phyloP scores from a whole-genome alignment of 2,888 invertebrate genomes.

The Aphodius granarius region DNA sequence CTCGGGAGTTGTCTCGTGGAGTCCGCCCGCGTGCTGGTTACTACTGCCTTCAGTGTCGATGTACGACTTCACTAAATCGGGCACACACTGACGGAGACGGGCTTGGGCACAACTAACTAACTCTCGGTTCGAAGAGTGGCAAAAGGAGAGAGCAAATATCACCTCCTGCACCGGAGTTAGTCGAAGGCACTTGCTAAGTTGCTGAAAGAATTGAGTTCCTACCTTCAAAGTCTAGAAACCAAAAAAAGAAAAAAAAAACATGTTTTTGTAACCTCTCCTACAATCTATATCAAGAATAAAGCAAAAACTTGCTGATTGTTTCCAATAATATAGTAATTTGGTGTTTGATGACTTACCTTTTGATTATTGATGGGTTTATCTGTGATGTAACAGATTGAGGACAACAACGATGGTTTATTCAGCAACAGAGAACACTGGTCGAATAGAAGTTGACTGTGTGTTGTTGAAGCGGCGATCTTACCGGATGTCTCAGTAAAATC shows the following conservation, averaged over 20 bases:
- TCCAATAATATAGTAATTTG: not conserved
- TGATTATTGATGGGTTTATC: slow-evolving; percentile 79
- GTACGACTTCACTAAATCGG: slow-evolving; percentile 84
- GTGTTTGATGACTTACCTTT: slow-evolving; percentile 58
- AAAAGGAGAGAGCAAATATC: slow-evolving; percentile 82
- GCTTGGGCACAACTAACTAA: slow-evolving; percentile 72
- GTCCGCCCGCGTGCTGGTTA: slow-evolving; percentile 73
- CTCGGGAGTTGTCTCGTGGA: slow-evolving; percentile 90
- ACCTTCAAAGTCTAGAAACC: slow-evolving; percentile 72
- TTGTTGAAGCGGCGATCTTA: slow-evolving; percentile 60
- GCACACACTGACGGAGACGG: slow-evolving; percentile 79
- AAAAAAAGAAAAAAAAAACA: not conserved
- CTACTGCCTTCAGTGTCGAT: slow-evolving; percentile 78
- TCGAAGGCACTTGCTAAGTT: slow-evolving; percentile 83
- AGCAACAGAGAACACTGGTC: slow-evolving; percentile 78
- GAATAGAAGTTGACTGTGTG: slow-evolving; percentile 74
- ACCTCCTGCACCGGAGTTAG: slow-evolving; percentile 90
- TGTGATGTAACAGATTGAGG: slow-evolving; percentile 85
- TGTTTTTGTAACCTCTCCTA: not conserved
- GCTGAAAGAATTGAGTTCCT: slow-evolving; percentile 77
- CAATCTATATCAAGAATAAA: not conserved
- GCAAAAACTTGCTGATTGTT: not conserved
- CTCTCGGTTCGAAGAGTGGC: slow-evolving; percentile 78
- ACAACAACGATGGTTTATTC: slow-evolving; percentile 83
- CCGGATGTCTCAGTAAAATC: slow-evolving; percentile 72